Evolutionary conservation across 2,113 vertebrate species (phyloP), one percentile per base, ranked within the genome.

Genomic region (Mustela lutreola): DNA sequence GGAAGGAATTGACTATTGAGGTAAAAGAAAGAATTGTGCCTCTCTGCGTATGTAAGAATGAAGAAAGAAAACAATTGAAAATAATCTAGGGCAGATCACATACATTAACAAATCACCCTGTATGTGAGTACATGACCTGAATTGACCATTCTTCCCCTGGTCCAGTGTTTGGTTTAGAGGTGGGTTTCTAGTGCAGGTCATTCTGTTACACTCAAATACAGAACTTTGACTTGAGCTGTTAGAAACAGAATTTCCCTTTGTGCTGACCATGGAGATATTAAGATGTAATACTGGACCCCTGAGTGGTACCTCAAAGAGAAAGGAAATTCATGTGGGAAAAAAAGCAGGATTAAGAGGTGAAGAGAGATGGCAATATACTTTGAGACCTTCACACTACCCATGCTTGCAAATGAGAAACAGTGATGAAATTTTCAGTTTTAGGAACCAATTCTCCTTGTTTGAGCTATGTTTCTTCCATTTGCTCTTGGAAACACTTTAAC

Each of bases 41-140:
- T 94, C 21, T 15, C 5, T 75, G 3, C 78, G 26, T 58, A 70
- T 7, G 36, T 63, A 11, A 84, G 4, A 5, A 28, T 63, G 26
- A 73, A 92, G 60, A 97, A 87, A 70, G 19, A 19, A 82, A n/a
- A 12, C 24, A 76, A 81, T 4, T 88, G 12, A 78, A 89, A 93
- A 71, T 36, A 89, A 71, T 78, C 31, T 11, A 79, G 28, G 16
- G 65, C 28, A 48, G 5, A 63, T 63, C 2, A 33, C 11, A 36
- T 48, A 75, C 81, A 63, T 89, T 19, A 78, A 21, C 42, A 63
- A 60, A 48, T 86, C 1, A n/a, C 10, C 39, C 24, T 60, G 60
- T 65, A 12, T n/a, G 0, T 89, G 42, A n/a, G 5, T 63, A 12
- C n/a, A 79, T 65, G 91, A 58, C 16, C 15, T 28, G 42, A 86